A percentile compares a stretch with the other conserved stretches of the same genome.
phyloP scores from a whole-genome alignment of 2,113 vertebrate species.

The Pungitius pungitius region DNA sequence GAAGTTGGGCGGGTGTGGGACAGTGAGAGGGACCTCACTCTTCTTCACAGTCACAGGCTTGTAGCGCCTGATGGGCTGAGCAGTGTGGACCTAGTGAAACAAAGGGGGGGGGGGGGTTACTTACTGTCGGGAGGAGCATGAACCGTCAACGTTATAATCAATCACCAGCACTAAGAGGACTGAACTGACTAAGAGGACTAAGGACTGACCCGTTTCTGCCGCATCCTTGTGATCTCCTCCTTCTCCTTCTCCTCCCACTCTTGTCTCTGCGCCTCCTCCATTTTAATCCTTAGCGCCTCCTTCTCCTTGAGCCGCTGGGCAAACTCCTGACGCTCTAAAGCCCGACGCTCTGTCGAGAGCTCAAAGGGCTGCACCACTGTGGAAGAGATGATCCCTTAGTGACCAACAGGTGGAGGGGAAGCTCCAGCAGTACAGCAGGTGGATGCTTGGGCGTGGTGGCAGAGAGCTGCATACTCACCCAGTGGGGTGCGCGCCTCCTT shows the following conservation, averaged over 20 bases:
- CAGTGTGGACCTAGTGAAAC: slow-evolving; percentile 98
- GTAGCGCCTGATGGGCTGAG: slow-evolving; percentile 90
- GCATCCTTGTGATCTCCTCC: slow-evolving; percentile 82
- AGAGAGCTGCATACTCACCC: no score
- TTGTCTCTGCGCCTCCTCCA: slow-evolving; percentile 72
- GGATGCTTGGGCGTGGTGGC: no score
- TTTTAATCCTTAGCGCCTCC: slow-evolving; percentile 71
- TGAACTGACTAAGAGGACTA: no score
- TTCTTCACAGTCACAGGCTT: slow-evolving; percentile 85
- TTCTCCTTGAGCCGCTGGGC: slow-evolving; percentile 77
- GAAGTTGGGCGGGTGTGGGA: slow-evolving; percentile 91
- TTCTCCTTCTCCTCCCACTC: slow-evolving; percentile 80
- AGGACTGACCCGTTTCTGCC: slow-evolving; percentile 94
- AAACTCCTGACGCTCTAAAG: slow-evolving; percentile 86
- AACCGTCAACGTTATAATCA: no score
- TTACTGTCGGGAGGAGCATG: no score
- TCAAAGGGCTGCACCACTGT: slow-evolving; percentile 88
- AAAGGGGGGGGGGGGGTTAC: no score
- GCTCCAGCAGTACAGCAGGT: no score
- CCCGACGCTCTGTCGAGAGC: slow-evolving; percentile 90
- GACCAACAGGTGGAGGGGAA: slow-evolving; percentile 33
- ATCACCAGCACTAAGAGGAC: no score
- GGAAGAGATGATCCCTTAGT: slow-evolving; percentile 81
- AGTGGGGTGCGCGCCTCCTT: slow-evolving; percentile 80
- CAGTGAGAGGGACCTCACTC: slow-evolving; percentile 83